A percentile compares a stretch with the other conserved stretches of the same genome.
Conservation (phyloP, 2,888 invertebrate species). For the Epinotia demarniana region DNA sequence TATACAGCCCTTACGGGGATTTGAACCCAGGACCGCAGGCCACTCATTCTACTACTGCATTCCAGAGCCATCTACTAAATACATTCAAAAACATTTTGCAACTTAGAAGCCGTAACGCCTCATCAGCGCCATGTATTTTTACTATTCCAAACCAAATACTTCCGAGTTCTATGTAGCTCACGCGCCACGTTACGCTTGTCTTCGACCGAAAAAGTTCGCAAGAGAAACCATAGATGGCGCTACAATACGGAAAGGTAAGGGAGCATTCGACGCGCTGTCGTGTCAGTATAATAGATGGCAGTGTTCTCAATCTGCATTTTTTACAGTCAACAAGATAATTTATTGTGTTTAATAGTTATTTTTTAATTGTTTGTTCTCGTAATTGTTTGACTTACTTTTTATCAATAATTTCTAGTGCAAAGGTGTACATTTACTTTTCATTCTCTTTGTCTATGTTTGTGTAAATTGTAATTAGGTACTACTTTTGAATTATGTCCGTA, state of each 20-base stretch:
- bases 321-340: background rate
- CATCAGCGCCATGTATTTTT: conserved; percentile 4
- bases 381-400: too few relatives aligned
- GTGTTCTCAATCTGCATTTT: background rate
- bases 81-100: background rate
- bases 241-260: background rate
- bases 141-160: background rate
- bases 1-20: too few relatives aligned
- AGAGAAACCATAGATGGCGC: conserved; percentile 9
- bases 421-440: too few relatives aligned
- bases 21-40: too few relatives aligned
- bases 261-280: background rate
- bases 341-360: too few relatives aligned
- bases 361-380: too few relatives aligned
- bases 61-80: conserved; percentile 3
- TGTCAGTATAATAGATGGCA: conserved; percentile 10
- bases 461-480: too few relatives aligned
- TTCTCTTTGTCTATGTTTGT: too few relatives aligned
- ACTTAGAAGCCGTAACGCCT: background rate
- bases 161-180: background rate
- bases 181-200: background rate
- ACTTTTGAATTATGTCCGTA: too few relatives aligned
- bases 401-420: too few relatives aligned
- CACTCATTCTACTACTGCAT: background rate
- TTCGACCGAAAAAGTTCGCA: background rate